Evolutionary conservation across 2,888 invertebrate species (phyloP).

Genomic region (Melanchra persicariae): DNA sequence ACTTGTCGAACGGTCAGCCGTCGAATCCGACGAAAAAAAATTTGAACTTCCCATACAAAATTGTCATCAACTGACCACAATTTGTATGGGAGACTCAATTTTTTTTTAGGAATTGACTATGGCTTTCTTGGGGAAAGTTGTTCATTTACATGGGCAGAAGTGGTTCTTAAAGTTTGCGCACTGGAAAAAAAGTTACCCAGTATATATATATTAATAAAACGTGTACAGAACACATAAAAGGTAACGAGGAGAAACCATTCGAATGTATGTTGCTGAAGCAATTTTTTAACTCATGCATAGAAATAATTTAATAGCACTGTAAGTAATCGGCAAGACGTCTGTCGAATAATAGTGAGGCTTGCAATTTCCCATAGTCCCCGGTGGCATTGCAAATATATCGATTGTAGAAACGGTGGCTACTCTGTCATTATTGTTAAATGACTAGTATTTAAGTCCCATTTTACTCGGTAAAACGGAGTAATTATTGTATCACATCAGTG

Average conservation of each 20-base stretch:
- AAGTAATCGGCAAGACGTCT: background rate
- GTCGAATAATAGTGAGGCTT: slow-evolving; percentile 11
- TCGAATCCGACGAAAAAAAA: no score
- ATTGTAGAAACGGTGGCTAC: slow-evolving; percentile 28
- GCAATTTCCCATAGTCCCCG: slow-evolving; percentile 36
- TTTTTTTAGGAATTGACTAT: no score
- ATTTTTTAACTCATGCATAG: slow-evolving; percentile 4
- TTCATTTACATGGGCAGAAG: no score
- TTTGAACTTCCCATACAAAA: no score
- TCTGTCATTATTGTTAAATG: slow-evolving; percentile 29
- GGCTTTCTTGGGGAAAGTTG: no score
- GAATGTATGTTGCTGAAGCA: slow-evolving; percentile 10
- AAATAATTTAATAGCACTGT: background rate
- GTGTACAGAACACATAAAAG: background rate
- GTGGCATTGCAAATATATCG: slow-evolving; percentile 58
- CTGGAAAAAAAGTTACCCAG: no score
- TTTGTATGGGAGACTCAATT: no score
- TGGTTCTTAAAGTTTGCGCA: no score
- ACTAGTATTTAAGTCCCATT: slow-evolving; percentile 10
- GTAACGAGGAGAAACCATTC: background rate
- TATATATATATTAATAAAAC: background rate
- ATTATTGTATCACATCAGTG: slow-evolving; percentile 18
- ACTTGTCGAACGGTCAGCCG: no score
- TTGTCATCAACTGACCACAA: no score
- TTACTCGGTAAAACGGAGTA: slow-evolving; percentile 9